Base-by-base conservation (phyloP, 2,113 vertebrate genomes). In the Otis tarda region DNA sequence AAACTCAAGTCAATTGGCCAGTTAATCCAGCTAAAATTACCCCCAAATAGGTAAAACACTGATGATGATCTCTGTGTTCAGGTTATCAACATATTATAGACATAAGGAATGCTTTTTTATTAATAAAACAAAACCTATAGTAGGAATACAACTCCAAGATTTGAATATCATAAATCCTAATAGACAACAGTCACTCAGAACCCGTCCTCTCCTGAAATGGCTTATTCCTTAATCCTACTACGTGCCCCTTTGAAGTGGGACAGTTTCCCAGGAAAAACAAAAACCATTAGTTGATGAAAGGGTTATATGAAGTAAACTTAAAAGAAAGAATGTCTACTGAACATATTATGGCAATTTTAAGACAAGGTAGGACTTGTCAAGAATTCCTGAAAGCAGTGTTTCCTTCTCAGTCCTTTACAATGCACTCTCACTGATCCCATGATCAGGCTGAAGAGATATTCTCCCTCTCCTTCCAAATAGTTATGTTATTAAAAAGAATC, bases 401-500 rank as follows among this genome's bases (percentile, higher is more conserved):
- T 92, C 37, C 31, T 76, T 87, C 53, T 57, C 27, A 16, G 79
- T 83, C 28, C 31, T 89, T 57, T 22, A 73, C 39, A 61, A 50
- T 4, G 30, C 5, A 49, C 9, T 64, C 27, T 56, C 49, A 56
- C 12, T 30, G 23, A 77, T 39, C 12, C 22, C 53, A 85, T 43
- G 41, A 15, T 43, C 71, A 64, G 14, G 27, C 0, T 60, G 27
- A 83, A 49, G 65, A 93, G 37, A 47, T 61, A n/a, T 24, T 31
- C 10, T 23, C 5, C 7, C 3, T 12, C 24, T 23, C 5, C 7
- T 2, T 12, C 24, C 23, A 24, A 78, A 68, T 0, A 80, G 10
- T 31, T 65, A 20, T 0, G 3, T 43, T 83, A 65, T 20, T 47
- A 76, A 89, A 81, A 82, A 79, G 12, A 87, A 80, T n/a, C 18